phyloP scores from a whole-genome alignment of 2,888 invertebrate genomes.

The Leucophenga montana region DNA sequence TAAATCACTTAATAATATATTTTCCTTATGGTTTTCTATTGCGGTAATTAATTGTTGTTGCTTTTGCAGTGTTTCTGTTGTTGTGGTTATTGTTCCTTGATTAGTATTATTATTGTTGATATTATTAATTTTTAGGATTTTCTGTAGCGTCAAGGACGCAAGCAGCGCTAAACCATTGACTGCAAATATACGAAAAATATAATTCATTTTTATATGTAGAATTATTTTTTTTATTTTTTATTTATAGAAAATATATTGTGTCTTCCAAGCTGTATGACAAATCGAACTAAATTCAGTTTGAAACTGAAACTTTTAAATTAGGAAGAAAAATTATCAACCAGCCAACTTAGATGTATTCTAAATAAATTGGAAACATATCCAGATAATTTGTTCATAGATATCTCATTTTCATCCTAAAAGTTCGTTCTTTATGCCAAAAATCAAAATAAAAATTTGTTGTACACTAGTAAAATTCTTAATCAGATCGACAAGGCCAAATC shows the following conservation, averaged over 20 bases:
- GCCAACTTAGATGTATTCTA: too few species aligned
- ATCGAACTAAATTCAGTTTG: too few species aligned
- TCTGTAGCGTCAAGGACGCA: slow-evolving; percentile 64
- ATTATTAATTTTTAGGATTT: slow-evolving; percentile 64
- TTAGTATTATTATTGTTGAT: slow-evolving; percentile 46
- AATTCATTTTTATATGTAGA: neutral
- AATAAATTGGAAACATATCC: too few species aligned
- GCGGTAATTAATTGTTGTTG: slow-evolving; percentile 34
- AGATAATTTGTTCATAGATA: too few species aligned
- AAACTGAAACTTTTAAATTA: too few species aligned
- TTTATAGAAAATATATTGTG: neutral
- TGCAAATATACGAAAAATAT: slow-evolving; percentile 46
- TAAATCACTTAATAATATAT: slow-evolving; percentile 51
- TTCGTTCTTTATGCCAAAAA: too few species aligned
- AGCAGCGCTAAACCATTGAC: slow-evolving; percentile 63
- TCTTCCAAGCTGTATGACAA: too few species aligned
- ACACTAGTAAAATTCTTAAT: too few species aligned
- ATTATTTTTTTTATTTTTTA: neutral
- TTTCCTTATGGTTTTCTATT: slow-evolving; percentile 44
- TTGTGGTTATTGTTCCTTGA: slow-evolving; percentile 8
- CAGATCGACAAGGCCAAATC: too few species aligned
- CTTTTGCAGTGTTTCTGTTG: slow-evolving; percentile 32
- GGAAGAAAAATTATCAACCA: too few species aligned
- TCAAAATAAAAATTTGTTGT: too few species aligned
- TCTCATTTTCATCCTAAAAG: too few species aligned